Evolutionary conservation across 2,888 invertebrate genomes (phyloP).

Genomic region (Eumerus sabulonum): DNA sequence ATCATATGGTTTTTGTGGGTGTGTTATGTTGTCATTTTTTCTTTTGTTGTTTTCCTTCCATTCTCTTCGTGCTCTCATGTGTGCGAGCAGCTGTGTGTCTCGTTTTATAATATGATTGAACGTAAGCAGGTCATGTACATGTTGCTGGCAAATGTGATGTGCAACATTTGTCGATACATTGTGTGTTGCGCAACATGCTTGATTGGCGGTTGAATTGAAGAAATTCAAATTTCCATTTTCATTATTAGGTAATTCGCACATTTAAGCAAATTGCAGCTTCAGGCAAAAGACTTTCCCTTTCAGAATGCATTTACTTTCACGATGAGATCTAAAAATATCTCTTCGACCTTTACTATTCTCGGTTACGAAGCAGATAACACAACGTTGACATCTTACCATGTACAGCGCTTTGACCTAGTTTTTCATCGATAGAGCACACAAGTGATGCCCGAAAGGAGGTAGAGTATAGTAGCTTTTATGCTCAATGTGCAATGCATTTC

Average conservation of each 20-base stretch:
- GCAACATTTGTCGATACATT: slow-evolving; percentile 30
- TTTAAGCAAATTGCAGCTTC: too few species aligned
- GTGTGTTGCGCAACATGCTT: background rate
- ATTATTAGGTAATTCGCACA: too few species aligned
- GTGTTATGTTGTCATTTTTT: slow-evolving; percentile 50
- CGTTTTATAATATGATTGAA: slow-evolving; percentile 38
- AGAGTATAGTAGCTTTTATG: slow-evolving; percentile 64
- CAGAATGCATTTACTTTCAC: background rate
- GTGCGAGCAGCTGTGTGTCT: background rate
- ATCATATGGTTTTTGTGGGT: slow-evolving; percentile 61
- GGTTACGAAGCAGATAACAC: slow-evolving; percentile 56
- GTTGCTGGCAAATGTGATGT: slow-evolving; percentile 15
- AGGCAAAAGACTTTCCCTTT: too few species aligned
- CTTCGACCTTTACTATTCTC: slow-evolving; percentile 9
- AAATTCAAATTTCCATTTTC: background rate
- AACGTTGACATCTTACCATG: slow-evolving; percentile 14
- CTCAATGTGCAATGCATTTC: slow-evolving; percentile 26
- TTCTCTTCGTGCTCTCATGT: background rate
- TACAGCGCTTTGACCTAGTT: slow-evolving; percentile 61
- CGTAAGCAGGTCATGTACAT: slow-evolving; percentile 63
- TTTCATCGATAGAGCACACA: slow-evolving; percentile 22
- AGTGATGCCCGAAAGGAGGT: slow-evolving; percentile 5
- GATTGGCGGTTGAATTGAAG: background rate
- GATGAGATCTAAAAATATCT: slow-evolving; percentile 25
- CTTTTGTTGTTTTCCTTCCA: slow-evolving; percentile 14